A percentile compares a stretch with the other conserved stretches of the same genome.
Evolutionary conservation across 1,140 invertebrate species (phyloP).

Genomic region (Kradibia gibbosae): DNA sequence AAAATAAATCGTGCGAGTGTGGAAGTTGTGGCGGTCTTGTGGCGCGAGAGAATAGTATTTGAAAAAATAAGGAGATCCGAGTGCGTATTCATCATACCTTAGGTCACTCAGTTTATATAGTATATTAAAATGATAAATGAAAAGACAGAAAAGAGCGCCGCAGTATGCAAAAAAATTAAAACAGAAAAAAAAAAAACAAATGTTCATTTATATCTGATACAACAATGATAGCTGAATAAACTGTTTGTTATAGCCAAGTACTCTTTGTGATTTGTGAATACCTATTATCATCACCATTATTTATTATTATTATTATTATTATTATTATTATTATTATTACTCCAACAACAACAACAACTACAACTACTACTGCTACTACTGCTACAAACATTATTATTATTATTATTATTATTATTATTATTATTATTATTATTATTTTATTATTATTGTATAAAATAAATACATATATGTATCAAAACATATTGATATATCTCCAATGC

Average conservation of each 20-base stretch:
- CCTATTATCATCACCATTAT: conserved; percentile 54
- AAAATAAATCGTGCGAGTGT: conserved; percentile 19
- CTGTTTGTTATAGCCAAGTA: conserved; percentile 69
- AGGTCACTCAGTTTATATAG: conserved; percentile 38
- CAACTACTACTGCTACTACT: too few relatives aligned
- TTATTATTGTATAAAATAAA: too few relatives aligned
- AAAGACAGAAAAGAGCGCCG: conserved; percentile 5
- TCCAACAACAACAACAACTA: too few relatives aligned
- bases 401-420: too few relatives aligned
- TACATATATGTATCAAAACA: too few relatives aligned
- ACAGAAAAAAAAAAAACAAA: conserved; percentile 48
- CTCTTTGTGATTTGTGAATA: conserved; percentile 65
- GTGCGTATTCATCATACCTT: conserved; percentile 17
- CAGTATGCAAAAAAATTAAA: not conserved
- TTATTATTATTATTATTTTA: too few relatives aligned
- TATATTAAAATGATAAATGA: conserved; percentile 27
- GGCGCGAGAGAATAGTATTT: conserved; percentile 32
- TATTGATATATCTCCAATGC: not conserved
- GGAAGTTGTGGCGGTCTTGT: not conserved
- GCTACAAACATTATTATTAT: not conserved
- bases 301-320: too few relatives aligned
- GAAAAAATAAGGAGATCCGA: conserved; percentile 13
- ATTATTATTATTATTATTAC: too few relatives aligned
- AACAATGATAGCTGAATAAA: conserved; percentile 67
- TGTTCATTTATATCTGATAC: conserved; percentile 68